These are phyloP conservation scores for Cosmia pyralina DNA, from an alignment of 2,888 invertebrate species.

Conservation along the genomic window DNA sequence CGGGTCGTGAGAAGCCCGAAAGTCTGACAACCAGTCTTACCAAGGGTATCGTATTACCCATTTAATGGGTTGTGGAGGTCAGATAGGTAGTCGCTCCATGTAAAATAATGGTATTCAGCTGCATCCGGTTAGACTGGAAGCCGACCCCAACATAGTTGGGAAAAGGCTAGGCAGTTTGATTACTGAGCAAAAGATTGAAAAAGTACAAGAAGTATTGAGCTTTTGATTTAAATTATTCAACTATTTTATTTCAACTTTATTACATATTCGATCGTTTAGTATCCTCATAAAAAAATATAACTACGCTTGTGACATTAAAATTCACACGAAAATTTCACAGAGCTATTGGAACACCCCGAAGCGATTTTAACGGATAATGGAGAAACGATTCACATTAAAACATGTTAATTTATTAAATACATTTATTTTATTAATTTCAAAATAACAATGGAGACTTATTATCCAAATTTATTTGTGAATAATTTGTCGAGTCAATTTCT, in stretches of 20 bases:
- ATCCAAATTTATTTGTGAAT: background rate
- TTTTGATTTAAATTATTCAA: too few relatives aligned
- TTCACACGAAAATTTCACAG: constrained; percentile 52
- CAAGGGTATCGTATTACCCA: too few relatives aligned
- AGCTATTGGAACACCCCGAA: constrained; percentile 39
- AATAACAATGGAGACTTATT: constrained; percentile 12
- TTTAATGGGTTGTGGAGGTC: too few relatives aligned
- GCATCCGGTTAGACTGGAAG: too few relatives aligned
- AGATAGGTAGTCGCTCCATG: too few relatives aligned
- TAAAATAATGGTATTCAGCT: too few relatives aligned
- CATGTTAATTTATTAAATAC: constrained; percentile 39
- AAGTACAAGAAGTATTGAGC: background rate
- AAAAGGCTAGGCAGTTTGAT: too few relatives aligned
- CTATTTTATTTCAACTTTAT: constrained; percentile 7
- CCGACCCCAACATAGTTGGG: too few relatives aligned
- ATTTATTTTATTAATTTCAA: constrained; percentile 26
- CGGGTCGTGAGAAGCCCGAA: too few relatives aligned
- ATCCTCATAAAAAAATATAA: constrained; percentile 27
- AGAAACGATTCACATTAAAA: constrained; percentile 34
- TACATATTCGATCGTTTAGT: constrained; percentile 23
- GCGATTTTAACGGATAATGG: constrained; percentile 37
- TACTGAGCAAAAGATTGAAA: background rate
- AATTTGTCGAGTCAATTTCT: constrained; percentile 17
- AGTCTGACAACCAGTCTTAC: too few relatives aligned
- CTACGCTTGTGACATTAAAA: constrained; percentile 40